Base-by-base conservation (phyloP, 2,888 invertebrate genomes). In the Aleiodes alternator region DNA sequence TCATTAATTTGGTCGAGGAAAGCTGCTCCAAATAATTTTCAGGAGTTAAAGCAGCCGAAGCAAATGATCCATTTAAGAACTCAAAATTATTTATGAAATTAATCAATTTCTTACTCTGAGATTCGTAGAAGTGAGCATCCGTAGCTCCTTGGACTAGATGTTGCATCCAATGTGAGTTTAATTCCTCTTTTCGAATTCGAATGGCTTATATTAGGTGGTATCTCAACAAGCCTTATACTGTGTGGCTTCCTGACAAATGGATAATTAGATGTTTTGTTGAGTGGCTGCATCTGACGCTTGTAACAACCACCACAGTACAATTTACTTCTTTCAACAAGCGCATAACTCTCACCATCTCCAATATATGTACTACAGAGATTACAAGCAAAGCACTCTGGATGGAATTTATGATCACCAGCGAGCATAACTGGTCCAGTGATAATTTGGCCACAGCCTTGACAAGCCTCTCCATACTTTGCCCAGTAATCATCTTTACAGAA, bases 351-450 rank as follows among this genome's bases (percentile, higher is more conserved):
- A 6, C 96, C 96, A 90, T 97, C 97, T 78, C 97, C 98, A 83
- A 98, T 96, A 88, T 95, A 96, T 4, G 94, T 92, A 48, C 93
- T 92, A 90, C 98, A 98, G 43, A 93, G 93, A 66, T 92, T 92
- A 88, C 98, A 98, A 84, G 95, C 94, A 90, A 98, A 98, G 91
- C 98, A 98, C 92, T 98, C 98, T 59, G 97, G 97, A 91, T 98
- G 98, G 91, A 97, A 98, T 89, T 96, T 96, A 90, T 97, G 97
- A 86, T 96, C 96, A 43, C 97, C 98, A 29, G 97, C 97, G 78
- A 97, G 94, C 97, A 98, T 97, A 80, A 97, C 96, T 34, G 97
- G 97, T 0, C 97, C 97, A 0, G 96, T 95, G 83, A 94, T 94
- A 79, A 96, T 94, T 91, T 96, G 94, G 76, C 94, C 93, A 90